Conservation (phyloP, 2,888 invertebrate species). For the Lysandra bellargus region DNA sequence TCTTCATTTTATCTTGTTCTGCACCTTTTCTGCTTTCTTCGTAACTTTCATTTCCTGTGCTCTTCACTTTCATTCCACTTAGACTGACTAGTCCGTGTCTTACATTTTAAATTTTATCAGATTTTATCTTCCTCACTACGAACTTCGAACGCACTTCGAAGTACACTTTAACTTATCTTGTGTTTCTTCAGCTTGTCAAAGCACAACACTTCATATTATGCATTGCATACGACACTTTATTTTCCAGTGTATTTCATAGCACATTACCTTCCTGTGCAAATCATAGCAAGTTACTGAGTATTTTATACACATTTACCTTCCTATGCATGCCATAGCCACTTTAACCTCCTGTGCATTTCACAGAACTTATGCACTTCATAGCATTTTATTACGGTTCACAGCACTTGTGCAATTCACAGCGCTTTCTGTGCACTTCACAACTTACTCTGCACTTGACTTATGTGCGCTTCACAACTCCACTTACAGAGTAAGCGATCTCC, state of each 20-base stretch:
- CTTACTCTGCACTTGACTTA: background rate
- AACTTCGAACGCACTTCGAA: background rate
- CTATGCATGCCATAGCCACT: background rate
- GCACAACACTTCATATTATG: background rate
- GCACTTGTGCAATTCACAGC: background rate
- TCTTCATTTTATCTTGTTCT: background rate
- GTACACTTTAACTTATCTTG: no score
- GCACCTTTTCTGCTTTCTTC: background rate
- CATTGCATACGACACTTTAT: background rate
- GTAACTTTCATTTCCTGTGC: background rate
- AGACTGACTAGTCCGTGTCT: background rate
- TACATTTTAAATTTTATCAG: background rate
- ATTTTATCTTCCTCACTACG: background rate
- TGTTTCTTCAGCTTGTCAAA: no score
- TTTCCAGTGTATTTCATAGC: background rate
- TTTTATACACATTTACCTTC: background rate
- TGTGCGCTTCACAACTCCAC: background rate
- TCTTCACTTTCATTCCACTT: background rate
- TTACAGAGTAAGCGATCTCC: constrained; percentile 10
- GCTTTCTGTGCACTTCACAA: background rate
- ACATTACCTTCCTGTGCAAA: background rate
- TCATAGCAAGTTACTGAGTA: background rate
- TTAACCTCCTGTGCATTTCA: background rate
- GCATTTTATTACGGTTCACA: background rate
- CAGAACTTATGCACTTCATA: background rate